Conservation (phyloP, 2,888 invertebrate genomes). For the Eupeodes latifasciatus region DNA sequence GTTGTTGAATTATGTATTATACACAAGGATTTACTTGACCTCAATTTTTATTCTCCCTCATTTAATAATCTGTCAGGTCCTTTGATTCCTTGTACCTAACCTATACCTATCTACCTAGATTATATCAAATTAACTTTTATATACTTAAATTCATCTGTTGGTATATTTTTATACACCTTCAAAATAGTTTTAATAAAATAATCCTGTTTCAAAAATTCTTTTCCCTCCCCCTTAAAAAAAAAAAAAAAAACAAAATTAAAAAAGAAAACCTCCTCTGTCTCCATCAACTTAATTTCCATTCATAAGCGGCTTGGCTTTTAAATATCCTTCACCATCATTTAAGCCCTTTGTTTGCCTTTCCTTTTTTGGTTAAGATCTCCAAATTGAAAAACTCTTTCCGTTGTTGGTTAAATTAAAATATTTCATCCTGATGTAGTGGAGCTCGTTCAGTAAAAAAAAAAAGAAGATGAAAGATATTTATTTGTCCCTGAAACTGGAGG, state of each 20-base stretch:
- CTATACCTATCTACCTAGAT: neutral
- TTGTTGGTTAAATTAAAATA: conserved; percentile 68
- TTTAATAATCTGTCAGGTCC: neutral
- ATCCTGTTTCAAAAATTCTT: neutral
- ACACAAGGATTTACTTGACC: neutral
- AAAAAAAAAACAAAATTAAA: neutral
- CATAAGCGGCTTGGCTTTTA: conserved; percentile 69
- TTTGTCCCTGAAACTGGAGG: neutral
- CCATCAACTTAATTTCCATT: conserved; percentile 65
- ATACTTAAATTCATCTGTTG: neutral
- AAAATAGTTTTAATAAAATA: conserved; percentile 7
- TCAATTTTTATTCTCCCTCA: neutral
- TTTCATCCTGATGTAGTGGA: conserved; percentile 43
- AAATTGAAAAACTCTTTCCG: conserved; percentile 61
- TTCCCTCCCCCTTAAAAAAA: neutral
- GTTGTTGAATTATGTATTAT: neutral
- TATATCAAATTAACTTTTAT: conserved; percentile 10
- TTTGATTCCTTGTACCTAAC: neutral
- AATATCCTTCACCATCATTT: conserved; percentile 62
- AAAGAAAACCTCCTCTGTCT: neutral
- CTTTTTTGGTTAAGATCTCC: conserved; percentile 53
- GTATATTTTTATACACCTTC: neutral
- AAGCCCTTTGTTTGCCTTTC: conserved; percentile 57
- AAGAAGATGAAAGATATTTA: neutral
- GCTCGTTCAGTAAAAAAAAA: conserved; percentile 12